Evolutionary conservation across 2,888 invertebrate genomes (phyloP).

Genomic region (Iselma pallidipennis): DNA sequence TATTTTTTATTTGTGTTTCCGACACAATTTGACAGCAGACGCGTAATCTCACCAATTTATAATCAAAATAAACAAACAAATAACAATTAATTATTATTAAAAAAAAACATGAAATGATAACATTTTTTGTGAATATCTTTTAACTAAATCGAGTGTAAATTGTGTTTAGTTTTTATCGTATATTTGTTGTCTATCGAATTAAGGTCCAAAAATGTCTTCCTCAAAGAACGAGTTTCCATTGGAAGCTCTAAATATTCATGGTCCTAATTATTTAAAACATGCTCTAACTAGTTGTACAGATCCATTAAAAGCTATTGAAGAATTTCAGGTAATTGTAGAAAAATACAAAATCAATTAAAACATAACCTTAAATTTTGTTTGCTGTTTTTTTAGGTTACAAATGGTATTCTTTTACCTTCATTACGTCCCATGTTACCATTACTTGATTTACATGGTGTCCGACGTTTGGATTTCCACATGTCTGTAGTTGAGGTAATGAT

Average conservation of each 20-base stretch:
- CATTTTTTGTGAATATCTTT: no score
- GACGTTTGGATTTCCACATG: slow-evolving; percentile 91
- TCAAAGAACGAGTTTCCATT: slow-evolving; percentile 50
- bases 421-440: slow-evolving; percentile 93
- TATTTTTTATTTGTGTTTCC: no score
- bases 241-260: slow-evolving; percentile 54
- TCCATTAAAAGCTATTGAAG: slow-evolving; percentile 97
- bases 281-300: slow-evolving; percentile 95
- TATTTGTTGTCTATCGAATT: no score
- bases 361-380: slow-evolving; percentile 6
- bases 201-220: slow-evolving; percentile 23
- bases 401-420: slow-evolving; percentile 90
- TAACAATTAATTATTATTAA: neutral
- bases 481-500: slow-evolving; percentile 79
- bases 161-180: no score
- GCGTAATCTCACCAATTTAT: neutral
- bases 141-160: no score
- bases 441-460: slow-evolving; percentile 91
- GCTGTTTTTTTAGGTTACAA: slow-evolving; percentile 69
- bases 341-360: neutral
- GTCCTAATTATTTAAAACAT: slow-evolving; percentile 63
- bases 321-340: slow-evolving; percentile 86
- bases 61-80: neutral
- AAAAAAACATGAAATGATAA: neutral
- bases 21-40: neutral